Percentiles rank a stretch among this genome's conserved stretches.
These are phyloP conservation scores for Sinocyclocheilus anshuiensis DNA, from an alignment of 2,113 vertebrate species.

Conservation along the genomic window DNA sequence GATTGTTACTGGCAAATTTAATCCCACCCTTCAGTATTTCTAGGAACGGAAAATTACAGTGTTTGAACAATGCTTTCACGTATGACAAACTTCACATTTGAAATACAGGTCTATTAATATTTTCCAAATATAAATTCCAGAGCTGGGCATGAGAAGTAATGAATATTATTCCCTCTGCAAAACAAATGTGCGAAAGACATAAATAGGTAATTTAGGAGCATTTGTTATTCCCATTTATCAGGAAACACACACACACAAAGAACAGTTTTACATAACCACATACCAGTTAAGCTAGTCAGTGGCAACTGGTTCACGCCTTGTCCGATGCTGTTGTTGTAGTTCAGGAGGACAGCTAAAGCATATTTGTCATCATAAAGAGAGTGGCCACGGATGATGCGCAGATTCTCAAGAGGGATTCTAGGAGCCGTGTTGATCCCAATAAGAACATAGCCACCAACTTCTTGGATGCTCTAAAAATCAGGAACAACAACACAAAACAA, in stretches of 20 bases:
- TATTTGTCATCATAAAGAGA: slow-evolving; percentile 80
- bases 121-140: background rate
- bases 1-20: slow-evolving; percentile 76
- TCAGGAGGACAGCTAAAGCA: slow-evolving; percentile 82
- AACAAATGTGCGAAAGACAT: background rate
- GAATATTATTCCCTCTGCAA: background rate
- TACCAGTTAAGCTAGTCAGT: slow-evolving; percentile 85
- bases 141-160: background rate
- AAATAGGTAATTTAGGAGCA: background rate
- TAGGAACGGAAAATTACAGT: slow-evolving; percentile 56
- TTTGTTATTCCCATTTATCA: background rate
- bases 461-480: slow-evolving; percentile 84
- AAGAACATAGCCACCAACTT: slow-evolving; percentile 92
- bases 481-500: background rate
- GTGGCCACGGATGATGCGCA: slow-evolving; percentile 93
- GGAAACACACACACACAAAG: background rate
- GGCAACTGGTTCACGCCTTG: slow-evolving; percentile 76
- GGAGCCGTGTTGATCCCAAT: slow-evolving; percentile 85
- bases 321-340: slow-evolving; percentile 70
- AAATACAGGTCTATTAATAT: background rate
- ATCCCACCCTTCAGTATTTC: slow-evolving; percentile 92
- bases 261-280: slow-evolving; percentile 27
- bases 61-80: background rate
- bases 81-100: background rate
- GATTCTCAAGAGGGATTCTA: slow-evolving; percentile 86